A percentile compares a stretch with the other conserved stretches of the same genome.
These are phyloP conservation scores for Agrochola lota DNA, from an alignment of 2,888 invertebrate species.

Conservation along the genomic window DNA sequence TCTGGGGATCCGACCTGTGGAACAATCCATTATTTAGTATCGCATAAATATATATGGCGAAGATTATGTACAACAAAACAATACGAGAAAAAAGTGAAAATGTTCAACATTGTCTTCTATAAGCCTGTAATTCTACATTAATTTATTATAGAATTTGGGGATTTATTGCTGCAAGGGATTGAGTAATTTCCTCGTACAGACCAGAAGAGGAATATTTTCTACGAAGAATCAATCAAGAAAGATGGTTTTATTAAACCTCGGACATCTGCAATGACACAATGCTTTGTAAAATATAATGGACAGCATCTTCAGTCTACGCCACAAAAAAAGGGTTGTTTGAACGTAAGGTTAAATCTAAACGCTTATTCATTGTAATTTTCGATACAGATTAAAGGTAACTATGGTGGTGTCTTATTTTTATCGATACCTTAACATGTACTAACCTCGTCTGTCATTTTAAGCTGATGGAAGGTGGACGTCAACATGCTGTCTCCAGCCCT, in stretches of 20 bases:
- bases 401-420: neutral
- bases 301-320: too few relatives aligned
- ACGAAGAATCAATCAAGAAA: neutral
- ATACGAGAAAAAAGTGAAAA: neutral
- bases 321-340: too few relatives aligned
- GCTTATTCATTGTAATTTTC: neutral
- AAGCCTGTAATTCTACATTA: neutral
- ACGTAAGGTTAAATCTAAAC: neutral
- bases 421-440: neutral
- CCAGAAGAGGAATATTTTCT: neutral
- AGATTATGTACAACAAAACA: neutral
- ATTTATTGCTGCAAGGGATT: neutral
- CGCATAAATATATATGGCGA: neutral
- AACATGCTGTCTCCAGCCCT: conserved; percentile 92
- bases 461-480: conserved; percentile 92
- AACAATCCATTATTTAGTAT: neutral
- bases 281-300: neutral
- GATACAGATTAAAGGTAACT: neutral
- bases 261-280: neutral
- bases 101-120: neutral
- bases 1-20: conserved; percentile 93
- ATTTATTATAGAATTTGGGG: neutral
- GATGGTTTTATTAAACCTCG: neutral
- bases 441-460: conserved; percentile 94
- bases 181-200: neutral